phyloP scores from a whole-genome alignment of 2,888 invertebrate species.

The Pasiphila rectangulata region DNA sequence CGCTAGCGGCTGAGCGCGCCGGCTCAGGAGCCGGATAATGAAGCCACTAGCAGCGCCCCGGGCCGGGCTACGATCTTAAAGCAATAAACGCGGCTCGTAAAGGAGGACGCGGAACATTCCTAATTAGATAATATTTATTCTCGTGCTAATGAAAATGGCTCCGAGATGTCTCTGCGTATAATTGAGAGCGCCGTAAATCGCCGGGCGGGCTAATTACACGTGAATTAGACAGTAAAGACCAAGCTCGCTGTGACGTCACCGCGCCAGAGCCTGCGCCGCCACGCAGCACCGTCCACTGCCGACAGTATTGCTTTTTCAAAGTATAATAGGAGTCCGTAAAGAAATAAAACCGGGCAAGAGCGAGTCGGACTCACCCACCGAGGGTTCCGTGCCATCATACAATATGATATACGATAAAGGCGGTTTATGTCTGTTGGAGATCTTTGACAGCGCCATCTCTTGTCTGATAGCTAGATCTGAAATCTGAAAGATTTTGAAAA shows the following conservation, averaged over 20 bases:
- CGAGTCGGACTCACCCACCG: too few species aligned
- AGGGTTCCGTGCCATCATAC: too few species aligned
- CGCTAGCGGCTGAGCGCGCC: neutral
- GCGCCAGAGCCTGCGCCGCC: conserved; percentile 10
- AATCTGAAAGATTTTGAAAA: conserved; percentile 2
- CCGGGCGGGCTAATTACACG: conserved; percentile 59
- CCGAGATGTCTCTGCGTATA: conserved; percentile 54
- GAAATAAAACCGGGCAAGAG: too few species aligned
- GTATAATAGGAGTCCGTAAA: too few species aligned
- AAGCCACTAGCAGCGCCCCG: neutral
- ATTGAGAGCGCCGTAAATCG: conserved; percentile 66
- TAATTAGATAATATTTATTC: conserved; percentile 67
- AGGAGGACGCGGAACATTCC: conserved; percentile 14
- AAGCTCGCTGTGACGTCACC: conserved; percentile 28
- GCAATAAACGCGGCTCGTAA: conserved; percentile 13
- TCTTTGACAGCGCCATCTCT: too few species aligned
- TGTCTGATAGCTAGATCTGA: too few species aligned
- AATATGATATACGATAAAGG: too few species aligned
- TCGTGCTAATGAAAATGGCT: conserved; percentile 57
- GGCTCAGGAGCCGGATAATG: neutral
- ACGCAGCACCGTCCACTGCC: too few species aligned
- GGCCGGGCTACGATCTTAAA: conserved; percentile 6
- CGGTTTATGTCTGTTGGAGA: too few species aligned
- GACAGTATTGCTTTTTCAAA: too few species aligned
- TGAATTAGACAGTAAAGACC: conserved; percentile 58